Evolutionary conservation across 1,140 invertebrate genomes (phyloP), one percentile per base, ranked within the genome.

Genomic region (Philopotamus ludificatus): DNA sequence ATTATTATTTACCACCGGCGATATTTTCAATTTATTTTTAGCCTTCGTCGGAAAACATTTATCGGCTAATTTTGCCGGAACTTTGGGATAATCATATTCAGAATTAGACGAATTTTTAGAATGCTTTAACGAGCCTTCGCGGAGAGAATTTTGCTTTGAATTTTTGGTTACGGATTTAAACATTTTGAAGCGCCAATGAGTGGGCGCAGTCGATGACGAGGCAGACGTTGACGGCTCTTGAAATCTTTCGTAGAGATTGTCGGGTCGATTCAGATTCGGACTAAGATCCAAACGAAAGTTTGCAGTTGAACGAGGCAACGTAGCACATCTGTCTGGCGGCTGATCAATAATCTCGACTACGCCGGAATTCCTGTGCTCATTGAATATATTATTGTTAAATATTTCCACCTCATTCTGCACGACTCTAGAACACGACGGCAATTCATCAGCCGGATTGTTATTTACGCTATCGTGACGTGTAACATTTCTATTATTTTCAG

Each of bases 191-290:
- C 67, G 62, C 70, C 67, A 72, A 22, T 70, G 68, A 39, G 59
- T 66, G 39, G 71, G 50, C 47, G 66, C 62, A 1, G 65, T 68
- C 68, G 72, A 65, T 16, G 63, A 59, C 8, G 58, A 59, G 68
- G 71, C 53, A 65, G 72, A 69, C 34, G 66, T 68, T 8, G 66
- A 64, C 20, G 67, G 61, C 41, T 83, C 82, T 10, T 80, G 77
- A 44, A 83, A 79, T 34, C 79, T 77, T 70, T 83, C 82, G 66
- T 84, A 84, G 42, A 78, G 76, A 60, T 79, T 23, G 50, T 68
- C 66, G 10, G 69, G 69, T 25, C 70, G 41, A 45, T 71, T 66
- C 12, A 71, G 61, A 62, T 69, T 71, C 26, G 64, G 67, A 50
- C 58, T 66, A 16, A 68, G 64, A 41, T 68, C 70, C 1, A 71